phyloP scores from a whole-genome alignment of 2,113 vertebrate species.

The Osmerus mordax region DNA sequence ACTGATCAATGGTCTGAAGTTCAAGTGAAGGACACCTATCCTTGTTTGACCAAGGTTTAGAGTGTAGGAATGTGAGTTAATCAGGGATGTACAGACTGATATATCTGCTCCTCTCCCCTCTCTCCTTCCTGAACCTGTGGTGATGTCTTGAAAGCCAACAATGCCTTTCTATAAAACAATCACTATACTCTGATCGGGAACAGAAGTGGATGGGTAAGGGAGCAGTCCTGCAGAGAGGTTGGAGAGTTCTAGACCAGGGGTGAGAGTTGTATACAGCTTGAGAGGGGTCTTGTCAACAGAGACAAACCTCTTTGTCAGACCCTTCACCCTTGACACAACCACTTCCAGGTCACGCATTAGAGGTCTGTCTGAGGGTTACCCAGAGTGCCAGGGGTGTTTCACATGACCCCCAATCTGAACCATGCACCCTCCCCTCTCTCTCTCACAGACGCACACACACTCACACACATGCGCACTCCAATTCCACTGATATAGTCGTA shows the following conservation, averaged over 20 bases:
- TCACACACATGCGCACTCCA: constrained; percentile 14
- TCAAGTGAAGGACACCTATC: constrained; percentile 47
- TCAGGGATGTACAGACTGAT: constrained; percentile 29
- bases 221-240: constrained; percentile 32
- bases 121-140: no score
- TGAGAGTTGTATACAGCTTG: constrained; percentile 57
- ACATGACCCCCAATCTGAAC: constrained; percentile 66
- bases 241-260: constrained; percentile 55
- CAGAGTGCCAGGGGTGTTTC: constrained; percentile 62
- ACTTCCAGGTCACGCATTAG: constrained; percentile 63
- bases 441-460: constrained; percentile 20
- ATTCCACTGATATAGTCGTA: not conserved
- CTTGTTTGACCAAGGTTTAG: constrained; percentile 27
- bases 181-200: not conserved
- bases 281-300: constrained; percentile 58
- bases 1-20: constrained; percentile 35
- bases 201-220: not conserved
- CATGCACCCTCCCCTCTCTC: constrained; percentile 22
- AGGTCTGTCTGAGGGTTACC: constrained; percentile 58
- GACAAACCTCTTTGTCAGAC: constrained; percentile 44
- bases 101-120: no score
- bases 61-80: constrained; percentile 16
- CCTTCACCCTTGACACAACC: constrained; percentile 57
- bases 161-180: no score
- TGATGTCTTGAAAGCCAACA: no score